Evolutionary conservation across 2,797 vertebrate species (phyloP).

Genomic region (Acropternis orthonyx): DNA sequence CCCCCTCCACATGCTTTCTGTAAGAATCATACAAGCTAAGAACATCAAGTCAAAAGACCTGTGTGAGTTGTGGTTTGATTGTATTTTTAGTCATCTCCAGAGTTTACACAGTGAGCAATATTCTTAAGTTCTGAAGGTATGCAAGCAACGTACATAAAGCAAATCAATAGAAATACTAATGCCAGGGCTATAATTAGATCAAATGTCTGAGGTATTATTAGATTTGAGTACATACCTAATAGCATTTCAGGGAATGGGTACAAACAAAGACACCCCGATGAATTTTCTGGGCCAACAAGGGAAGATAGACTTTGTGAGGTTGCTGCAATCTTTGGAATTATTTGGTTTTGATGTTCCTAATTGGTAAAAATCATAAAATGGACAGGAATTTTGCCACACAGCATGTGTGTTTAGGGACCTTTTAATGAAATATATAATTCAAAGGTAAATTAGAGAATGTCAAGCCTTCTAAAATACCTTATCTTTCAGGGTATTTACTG

Average conservation of each 20-base stretch:
- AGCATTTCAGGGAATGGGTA: background rate
- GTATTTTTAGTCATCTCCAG: slow-evolving; percentile 2
- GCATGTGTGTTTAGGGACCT: background rate
- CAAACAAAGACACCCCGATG: background rate
- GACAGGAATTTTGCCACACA: background rate
- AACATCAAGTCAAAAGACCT: slow-evolving; percentile 70
- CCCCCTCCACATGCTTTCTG: slow-evolving; percentile 79
- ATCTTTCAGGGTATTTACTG: background rate
- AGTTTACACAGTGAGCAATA: background rate
- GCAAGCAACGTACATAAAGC: background rate
- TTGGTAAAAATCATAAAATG: background rate
- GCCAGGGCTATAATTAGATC: background rate
- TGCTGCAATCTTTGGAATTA: background rate
- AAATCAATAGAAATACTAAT: background rate
- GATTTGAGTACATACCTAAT: background rate
- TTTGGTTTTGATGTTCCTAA: background rate
- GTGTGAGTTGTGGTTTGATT: slow-evolving; percentile 74
- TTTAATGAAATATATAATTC: background rate
- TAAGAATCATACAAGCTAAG: slow-evolving; percentile 78
- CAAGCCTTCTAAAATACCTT: background rate
- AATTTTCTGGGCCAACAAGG: background rate
- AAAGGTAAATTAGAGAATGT: background rate
- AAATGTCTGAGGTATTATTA: background rate
- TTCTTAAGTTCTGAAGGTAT: background rate
- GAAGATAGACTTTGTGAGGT: background rate